Evolutionary conservation across 64 coral and sea anemone genomes (phyloP), one percentile per base, ranked within the genome.

Genomic region (Dendronephthya gigantea): DNA sequence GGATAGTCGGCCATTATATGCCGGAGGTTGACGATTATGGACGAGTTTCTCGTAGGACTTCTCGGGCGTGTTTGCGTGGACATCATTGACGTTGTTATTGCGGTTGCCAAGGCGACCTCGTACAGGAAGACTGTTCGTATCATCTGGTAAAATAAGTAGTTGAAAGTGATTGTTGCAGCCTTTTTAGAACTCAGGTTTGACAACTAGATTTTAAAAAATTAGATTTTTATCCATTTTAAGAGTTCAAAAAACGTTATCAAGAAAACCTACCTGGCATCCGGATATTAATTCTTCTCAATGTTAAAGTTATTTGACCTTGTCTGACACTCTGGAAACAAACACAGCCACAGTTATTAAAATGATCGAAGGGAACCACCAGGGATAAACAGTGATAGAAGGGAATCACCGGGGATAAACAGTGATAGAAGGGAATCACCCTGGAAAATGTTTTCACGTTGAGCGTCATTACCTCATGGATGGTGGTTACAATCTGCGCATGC

Each of bases 401-500:
- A n/a, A n/a, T n/a, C n/a, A n/a, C n/a, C n/a, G n/a, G n/a, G n/a
- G n/a, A n/a, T n/a, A n/a, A n/a, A n/a, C n/a, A n/a, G n/a, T n/a
- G n/a, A n/a, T n/a, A n/a, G n/a, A n/a, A n/a, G n/a, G n/a, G n/a
- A n/a, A n/a, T n/a, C n/a, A n/a, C n/a, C n/a, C n/a, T n/a, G n/a
- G n/a, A n/a, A 45, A 45, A 45, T 45, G 41, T 45, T 45, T 45
- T n/a, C n/a, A n/a, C n/a, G n/a, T n/a, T n/a, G n/a, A n/a, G n/a
- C n/a, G n/a, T n/a, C n/a, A n/a, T n/a, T 90, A 88, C 94, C 90
- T 97, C 93, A 69, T 97, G 94, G 58, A 97, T 97, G 50, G 84
- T 87, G 72, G 88, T 88, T 82, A 97, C 93, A 8, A 97, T 92
- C 91, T 97, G 83, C 10, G 86, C 87, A 86, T 97, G 94, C 7